These are phyloP conservation scores for Drosophila emarginata DNA, from an alignment of 2,888 invertebrate genomes.

Conservation along the genomic window DNA sequence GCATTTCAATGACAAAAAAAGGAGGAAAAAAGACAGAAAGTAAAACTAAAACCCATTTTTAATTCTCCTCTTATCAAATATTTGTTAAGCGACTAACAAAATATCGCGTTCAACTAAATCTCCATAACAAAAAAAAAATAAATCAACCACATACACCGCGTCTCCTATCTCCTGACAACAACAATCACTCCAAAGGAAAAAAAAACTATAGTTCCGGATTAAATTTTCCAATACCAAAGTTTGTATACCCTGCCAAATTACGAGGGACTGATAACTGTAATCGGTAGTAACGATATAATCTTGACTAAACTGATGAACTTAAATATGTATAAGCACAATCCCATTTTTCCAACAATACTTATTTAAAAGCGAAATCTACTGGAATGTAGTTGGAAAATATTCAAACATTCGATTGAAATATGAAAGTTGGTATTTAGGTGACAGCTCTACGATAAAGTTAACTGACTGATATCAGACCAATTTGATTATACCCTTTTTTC, in stretches of 20 bases:
- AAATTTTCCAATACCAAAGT: constrained; percentile 35
- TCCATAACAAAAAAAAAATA: neutral
- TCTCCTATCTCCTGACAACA: constrained; percentile 3
- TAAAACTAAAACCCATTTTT: constrained; percentile 1
- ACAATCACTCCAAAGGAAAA: constrained; percentile 55
- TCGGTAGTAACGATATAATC: too few relatives aligned
- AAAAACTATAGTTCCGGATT: constrained; percentile 17
- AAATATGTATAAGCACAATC: too few relatives aligned
- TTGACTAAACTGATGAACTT: too few relatives aligned
- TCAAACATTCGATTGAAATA: too few relatives aligned
- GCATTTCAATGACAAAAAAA: constrained; percentile 49
- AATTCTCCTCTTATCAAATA: constrained; percentile 57
- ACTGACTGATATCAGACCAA: too few relatives aligned
- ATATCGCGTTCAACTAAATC: constrained; percentile 67
- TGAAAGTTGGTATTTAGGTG: too few relatives aligned
- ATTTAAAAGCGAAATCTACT: too few relatives aligned
- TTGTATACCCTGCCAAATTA: neutral
- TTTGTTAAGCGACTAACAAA: constrained; percentile 66
- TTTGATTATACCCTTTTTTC: neutral
- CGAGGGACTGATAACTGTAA: too few relatives aligned
- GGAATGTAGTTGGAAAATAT: too few relatives aligned
- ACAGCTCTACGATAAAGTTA: too few relatives aligned
- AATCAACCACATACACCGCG: neutral
- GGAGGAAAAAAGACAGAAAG: constrained; percentile 1
- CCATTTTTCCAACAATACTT: too few relatives aligned